Conservation (phyloP, 1,140 invertebrate species). For the Phymastichus coffea region DNA sequence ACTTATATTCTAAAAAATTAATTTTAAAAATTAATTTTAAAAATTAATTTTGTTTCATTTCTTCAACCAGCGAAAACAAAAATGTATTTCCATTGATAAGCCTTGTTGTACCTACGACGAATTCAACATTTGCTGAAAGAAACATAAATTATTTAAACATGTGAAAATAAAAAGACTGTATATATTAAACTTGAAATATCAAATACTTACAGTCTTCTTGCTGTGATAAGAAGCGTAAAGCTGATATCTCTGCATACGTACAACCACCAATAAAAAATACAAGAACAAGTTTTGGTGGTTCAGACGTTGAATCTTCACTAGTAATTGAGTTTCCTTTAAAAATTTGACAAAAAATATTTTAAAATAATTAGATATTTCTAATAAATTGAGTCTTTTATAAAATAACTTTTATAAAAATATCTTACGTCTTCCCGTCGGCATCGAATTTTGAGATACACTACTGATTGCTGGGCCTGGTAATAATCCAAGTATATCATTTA, state of each 20-base stretch:
- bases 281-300: conserved; percentile 77
- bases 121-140: conserved; percentile 82
- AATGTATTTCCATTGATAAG: conserved; percentile 89
- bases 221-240: conserved; percentile 86
- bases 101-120: conserved; percentile 90
- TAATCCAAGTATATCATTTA: conserved; percentile 66
- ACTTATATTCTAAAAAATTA: too few relatives aligned
- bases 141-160: conserved; percentile 25
- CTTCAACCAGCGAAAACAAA: conserved; percentile 73
- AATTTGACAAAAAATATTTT: conserved; percentile 50
- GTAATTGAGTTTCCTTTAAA: conserved; percentile 60
- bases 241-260: conserved; percentile 94
- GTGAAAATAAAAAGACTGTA: neutral
- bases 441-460: conserved; percentile 32
- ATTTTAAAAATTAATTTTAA: conserved; percentile 2
- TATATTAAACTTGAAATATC: neutral
- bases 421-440: conserved; percentile 58
- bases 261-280: conserved; percentile 96
- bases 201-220: conserved; percentile 78
- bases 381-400: conserved; percentile 60
- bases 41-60: conserved; percentile 32
- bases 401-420: conserved; percentile 54
- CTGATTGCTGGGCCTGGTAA: conserved; percentile 63
- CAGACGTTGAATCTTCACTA: conserved; percentile 66
- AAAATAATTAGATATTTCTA: conserved; percentile 49